phyloP scores from a whole-genome alignment of 2,797 vertebrate species.

The Cirrhinus molitorella region DNA sequence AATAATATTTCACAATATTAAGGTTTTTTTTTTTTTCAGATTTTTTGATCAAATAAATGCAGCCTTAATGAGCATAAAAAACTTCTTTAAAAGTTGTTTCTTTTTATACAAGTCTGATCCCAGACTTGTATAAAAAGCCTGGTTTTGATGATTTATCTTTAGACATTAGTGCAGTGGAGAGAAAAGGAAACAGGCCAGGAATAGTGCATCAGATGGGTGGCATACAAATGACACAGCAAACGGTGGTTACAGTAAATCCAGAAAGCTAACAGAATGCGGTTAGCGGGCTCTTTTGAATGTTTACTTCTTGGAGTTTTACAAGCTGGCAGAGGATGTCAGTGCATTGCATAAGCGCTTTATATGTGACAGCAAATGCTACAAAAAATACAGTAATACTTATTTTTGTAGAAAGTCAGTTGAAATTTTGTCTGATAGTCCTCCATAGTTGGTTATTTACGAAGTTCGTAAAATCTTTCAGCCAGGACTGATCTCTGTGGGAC shows the following conservation, averaged over 20 bases:
- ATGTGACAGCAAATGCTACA: not conserved
- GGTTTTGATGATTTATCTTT: not conserved
- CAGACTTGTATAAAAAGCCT: not conserved
- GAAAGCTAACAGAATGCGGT: slow-evolving; percentile 9
- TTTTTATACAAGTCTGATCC: too few relatives aligned
- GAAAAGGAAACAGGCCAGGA: slow-evolving; percentile 8
- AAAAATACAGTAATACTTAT: slow-evolving; percentile 14
- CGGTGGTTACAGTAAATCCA: slow-evolving; percentile 19
- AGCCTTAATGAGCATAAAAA: too few relatives aligned
- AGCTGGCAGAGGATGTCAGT: slow-evolving; percentile 13
- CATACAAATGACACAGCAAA: not conserved
- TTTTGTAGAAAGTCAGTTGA: not conserved
- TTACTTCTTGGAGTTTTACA: slow-evolving; percentile 31
- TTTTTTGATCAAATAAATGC: too few relatives aligned
- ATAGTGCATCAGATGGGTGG: not conserved
- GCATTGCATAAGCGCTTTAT: not conserved
- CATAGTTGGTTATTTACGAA: slow-evolving; percentile 20
- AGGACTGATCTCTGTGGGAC: slow-evolving; percentile 27
- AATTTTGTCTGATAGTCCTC: slow-evolving; percentile 21
- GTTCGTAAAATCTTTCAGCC: slow-evolving; percentile 43
- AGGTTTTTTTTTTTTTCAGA: too few relatives aligned
- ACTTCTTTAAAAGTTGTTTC: too few relatives aligned
- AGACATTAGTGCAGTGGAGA: not conserved
- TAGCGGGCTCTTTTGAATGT: slow-evolving; percentile 23
- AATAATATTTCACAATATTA: too few relatives aligned